These are phyloP conservation scores for Fissipunctia ypsillon DNA, from an alignment of 2,888 invertebrate species.

Conservation along the genomic window DNA sequence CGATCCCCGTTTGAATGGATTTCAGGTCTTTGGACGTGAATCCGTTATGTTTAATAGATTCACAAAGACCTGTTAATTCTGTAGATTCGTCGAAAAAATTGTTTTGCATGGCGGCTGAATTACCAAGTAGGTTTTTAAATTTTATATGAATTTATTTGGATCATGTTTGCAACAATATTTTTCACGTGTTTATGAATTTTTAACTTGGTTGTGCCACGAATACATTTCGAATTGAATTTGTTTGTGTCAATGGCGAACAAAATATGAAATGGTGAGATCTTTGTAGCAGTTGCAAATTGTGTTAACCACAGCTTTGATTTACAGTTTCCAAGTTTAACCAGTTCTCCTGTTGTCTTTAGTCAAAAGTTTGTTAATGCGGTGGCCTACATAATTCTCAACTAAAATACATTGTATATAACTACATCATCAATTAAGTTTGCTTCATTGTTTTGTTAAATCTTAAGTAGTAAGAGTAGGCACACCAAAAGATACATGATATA, in stretches of 20 bases:
- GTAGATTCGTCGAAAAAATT: constrained; percentile 43
- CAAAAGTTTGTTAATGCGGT: constrained; percentile 56
- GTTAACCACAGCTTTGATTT: constrained; percentile 58
- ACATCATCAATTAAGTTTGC: constrained; percentile 32
- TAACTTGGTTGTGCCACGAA: constrained; percentile 12
- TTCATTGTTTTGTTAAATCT: constrained; percentile 36
- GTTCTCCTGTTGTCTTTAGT: constrained; percentile 55
- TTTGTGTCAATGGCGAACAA: constrained; percentile 25
- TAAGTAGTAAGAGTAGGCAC: neutral
- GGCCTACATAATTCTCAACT: constrained; percentile 54
- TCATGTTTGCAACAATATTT: constrained; percentile 39
- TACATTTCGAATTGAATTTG: constrained; percentile 34
- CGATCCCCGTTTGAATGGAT: constrained; percentile 59
- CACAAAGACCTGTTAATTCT: constrained; percentile 57
- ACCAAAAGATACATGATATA: neutral
- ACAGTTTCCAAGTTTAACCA: constrained; percentile 57
- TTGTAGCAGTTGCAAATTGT: constrained; percentile 50
- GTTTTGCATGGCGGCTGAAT: constrained; percentile 32
- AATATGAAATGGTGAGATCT: constrained; percentile 41
- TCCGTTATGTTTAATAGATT: constrained; percentile 56
- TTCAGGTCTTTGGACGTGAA: constrained; percentile 52
- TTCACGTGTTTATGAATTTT: constrained; percentile 35
- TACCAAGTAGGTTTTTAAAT: constrained; percentile 33
- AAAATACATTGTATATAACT: constrained; percentile 40
- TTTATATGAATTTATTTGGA: constrained; percentile 46